Evolutionary conservation across 2,797 vertebrate genomes (phyloP).

Genomic region (Streptopelia turtur): DNA sequence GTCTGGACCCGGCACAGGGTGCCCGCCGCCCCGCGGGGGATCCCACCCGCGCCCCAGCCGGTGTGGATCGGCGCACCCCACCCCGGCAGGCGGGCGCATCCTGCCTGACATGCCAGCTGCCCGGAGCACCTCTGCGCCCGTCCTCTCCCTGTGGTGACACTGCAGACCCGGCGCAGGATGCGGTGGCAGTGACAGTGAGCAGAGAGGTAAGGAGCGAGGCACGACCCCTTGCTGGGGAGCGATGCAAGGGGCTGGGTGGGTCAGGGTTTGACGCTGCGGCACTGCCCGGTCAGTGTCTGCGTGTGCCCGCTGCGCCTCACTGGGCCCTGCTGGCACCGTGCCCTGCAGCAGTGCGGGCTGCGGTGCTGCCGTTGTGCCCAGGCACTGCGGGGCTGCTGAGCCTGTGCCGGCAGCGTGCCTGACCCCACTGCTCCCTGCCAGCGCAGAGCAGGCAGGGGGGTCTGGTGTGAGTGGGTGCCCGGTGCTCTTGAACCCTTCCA

Average conservation of each 20-base stretch:
- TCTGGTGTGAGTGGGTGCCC: neutral
- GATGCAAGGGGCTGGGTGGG: neutral
- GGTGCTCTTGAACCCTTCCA: neutral
- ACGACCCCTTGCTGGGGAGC: neutral
- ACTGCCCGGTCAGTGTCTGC: neutral
- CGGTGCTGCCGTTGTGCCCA: neutral
- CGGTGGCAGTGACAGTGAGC: neutral
- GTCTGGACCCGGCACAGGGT: neutral
- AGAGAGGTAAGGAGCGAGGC: conserved; percentile 10
- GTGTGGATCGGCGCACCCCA: neutral
- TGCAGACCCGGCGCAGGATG: neutral
- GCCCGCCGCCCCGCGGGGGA: neutral
- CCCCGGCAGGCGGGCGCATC: neutral
- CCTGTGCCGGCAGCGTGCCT: neutral
- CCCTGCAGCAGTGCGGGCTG: neutral
- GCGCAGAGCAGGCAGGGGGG: neutral
- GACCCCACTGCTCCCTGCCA: neutral
- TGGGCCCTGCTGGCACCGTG: neutral
- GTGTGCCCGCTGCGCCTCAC: neutral
- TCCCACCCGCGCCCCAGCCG: neutral
- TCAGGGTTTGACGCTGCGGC: neutral
- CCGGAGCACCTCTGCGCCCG: neutral
- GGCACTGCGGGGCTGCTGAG: neutral
- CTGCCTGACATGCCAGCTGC: neutral
- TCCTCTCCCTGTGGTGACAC: neutral